These are phyloP conservation scores for Lophius americanus DNA, from an alignment of 2,797 vertebrate species.

Conservation along the genomic window DNA sequence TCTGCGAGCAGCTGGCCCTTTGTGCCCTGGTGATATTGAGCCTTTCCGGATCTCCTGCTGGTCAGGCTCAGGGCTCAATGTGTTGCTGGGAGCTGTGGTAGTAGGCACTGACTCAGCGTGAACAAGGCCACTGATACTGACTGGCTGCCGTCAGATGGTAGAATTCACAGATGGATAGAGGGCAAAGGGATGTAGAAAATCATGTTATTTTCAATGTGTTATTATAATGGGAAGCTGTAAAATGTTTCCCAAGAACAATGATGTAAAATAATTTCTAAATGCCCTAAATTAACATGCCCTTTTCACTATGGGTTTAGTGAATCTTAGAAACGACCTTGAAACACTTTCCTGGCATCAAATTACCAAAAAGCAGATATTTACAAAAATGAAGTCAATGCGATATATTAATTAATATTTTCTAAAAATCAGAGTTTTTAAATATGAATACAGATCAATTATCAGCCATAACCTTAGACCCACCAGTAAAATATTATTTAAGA, in stretches of 20 bases:
- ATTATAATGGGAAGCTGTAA: conserved; percentile 3
- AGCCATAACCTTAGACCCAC: too few species aligned
- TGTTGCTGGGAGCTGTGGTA: conserved; percentile 63
- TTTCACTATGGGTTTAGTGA: too few species aligned
- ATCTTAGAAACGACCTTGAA: too few species aligned
- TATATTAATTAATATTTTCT: too few species aligned
- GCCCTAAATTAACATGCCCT: not conserved
- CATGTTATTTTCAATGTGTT: not conserved
- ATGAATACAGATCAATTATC: too few species aligned
- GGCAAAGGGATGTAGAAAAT: conserved; percentile 21
- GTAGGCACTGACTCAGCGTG: conserved; percentile 65
- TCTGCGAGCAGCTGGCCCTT: conserved; percentile 82
- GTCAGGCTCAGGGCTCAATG: conserved; percentile 64
- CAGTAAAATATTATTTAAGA: too few species aligned
- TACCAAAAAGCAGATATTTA: too few species aligned
- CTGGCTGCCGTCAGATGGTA: conserved; percentile 47
- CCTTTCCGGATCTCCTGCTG: conserved; percentile 81
- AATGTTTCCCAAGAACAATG: not conserved
- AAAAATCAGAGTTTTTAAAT: too few species aligned
- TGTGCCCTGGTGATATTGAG: conserved; percentile 73
- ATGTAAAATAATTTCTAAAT: not conserved
- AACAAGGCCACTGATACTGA: conserved; percentile 61
- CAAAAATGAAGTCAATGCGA: too few species aligned
- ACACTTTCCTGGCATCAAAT: too few species aligned
- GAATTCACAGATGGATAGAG: conserved; percentile 42